These are phyloP conservation scores for Meloe dianella DNA, from an alignment of 2,888 invertebrate species.

Conservation along the genomic window DNA sequence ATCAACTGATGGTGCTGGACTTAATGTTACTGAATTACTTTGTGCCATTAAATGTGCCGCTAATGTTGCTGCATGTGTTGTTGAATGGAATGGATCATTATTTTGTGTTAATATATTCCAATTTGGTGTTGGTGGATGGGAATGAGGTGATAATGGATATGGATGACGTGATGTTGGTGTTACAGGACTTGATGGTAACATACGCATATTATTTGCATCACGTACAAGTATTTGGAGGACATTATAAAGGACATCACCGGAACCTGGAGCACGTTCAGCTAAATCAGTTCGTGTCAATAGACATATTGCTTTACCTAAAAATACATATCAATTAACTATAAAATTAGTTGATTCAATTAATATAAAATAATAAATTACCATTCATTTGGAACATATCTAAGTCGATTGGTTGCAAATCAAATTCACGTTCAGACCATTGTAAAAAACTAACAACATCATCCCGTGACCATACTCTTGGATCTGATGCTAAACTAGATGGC, in stretches of 20 bases:
- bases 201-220: conserved; percentile 78
- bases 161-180: conserved; percentile 78
- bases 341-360: too few relatives aligned
- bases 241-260: conserved; percentile 93
- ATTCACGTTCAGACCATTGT: conserved; percentile 91
- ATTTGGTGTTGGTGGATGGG: conserved; percentile 81
- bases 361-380: too few relatives aligned
- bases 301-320: conserved; percentile 91
- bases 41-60: conserved; percentile 77
- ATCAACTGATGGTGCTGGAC: conserved; percentile 89
- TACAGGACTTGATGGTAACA: conserved; percentile 80
- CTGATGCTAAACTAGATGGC: conserved; percentile 81
- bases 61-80: conserved; percentile 65
- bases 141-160: conserved; percentile 81
- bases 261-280: conserved; percentile 89
- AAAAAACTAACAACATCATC: conserved; percentile 88
- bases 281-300: conserved; percentile 88
- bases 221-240: conserved; percentile 86
- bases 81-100: conserved; percentile 52
- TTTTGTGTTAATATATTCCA: conserved; percentile 64
- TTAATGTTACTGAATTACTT: conserved; percentile 85
- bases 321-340: too few relatives aligned
- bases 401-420: conserved; percentile 89
- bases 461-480: conserved; percentile 89
- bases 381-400: conserved; percentile 96